Evolutionary conservation across 2,888 invertebrate species (phyloP).

Genomic region (Mystacides longicornis): DNA sequence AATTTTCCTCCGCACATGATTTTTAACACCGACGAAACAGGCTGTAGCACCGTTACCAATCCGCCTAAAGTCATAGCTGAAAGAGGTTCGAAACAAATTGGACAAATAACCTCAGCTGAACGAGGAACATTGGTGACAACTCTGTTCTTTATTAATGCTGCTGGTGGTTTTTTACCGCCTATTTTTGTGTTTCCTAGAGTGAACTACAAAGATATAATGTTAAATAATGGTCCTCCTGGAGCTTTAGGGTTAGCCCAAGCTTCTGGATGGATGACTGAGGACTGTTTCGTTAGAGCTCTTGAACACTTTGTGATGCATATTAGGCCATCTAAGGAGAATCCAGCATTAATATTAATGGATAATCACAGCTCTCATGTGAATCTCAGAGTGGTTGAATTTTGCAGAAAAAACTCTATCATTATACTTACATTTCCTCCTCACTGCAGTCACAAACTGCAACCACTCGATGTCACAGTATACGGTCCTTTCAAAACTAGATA

Average conservation of each 20-base stretch:
- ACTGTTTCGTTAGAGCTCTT: conserved; percentile 24
- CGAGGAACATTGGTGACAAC: conserved; percentile 28
- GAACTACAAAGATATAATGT: conserved; percentile 24
- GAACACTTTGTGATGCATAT: conserved; percentile 26
- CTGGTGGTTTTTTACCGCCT: conserved; percentile 26
- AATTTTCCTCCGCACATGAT: conserved; percentile 21
- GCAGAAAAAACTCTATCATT: conserved; percentile 22
- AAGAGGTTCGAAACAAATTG: conserved; percentile 28
- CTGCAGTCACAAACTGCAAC: conserved; percentile 26
- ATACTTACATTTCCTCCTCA: conserved; percentile 26
- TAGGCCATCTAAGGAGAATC: conserved; percentile 25
- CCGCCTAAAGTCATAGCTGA: conserved; percentile 31
- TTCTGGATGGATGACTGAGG: conserved; percentile 26
- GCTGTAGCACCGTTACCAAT: conserved; percentile 31
- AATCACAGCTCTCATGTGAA: conserved; percentile 26
- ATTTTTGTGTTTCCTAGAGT: conserved; percentile 26
- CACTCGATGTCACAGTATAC: conserved; percentile 22
- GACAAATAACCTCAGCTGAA: conserved; percentile 29
- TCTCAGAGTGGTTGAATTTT: conserved; percentile 24
- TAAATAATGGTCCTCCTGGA: conserved; percentile 24
- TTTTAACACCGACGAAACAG: conserved; percentile 33
- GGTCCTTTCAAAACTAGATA: conserved; percentile 22
- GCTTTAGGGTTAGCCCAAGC: conserved; percentile 23
- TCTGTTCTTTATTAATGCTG: conserved; percentile 26
- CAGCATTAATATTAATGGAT: conserved; percentile 25